Conservation (phyloP, 2,797 vertebrate species). For the Eremophila alpestris region DNA sequence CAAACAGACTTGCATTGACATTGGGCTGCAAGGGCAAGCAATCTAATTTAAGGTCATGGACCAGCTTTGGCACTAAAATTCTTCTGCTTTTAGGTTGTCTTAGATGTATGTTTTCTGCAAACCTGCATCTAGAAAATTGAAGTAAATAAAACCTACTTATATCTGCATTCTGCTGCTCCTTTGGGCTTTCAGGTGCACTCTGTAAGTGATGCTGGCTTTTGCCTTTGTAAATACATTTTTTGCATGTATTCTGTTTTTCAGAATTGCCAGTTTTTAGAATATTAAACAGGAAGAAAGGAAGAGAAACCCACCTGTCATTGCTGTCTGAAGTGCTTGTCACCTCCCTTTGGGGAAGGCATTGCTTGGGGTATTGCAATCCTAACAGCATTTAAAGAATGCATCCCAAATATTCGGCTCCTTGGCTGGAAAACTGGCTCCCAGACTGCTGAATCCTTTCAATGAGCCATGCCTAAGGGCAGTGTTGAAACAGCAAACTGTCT, state of each 20-base stretch:
- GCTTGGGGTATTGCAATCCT: neutral
- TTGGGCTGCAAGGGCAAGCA: neutral
- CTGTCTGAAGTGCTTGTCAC: neutral
- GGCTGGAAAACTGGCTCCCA: neutral
- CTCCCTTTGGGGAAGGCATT: neutral
- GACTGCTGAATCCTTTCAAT: neutral
- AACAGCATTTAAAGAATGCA: neutral
- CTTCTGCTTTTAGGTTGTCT: neutral
- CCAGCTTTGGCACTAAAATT: neutral
- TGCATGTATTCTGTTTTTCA: rapidly evolving
- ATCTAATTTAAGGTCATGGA: neutral
- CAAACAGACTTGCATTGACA: neutral
- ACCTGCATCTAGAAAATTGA: neutral
- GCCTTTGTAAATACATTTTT: neutral
- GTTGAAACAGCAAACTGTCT: neutral
- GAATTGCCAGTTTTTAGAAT: neutral
- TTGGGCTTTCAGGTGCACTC: neutral
- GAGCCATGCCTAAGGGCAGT: neutral
- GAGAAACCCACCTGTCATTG: neutral
- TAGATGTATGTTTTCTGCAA: neutral
- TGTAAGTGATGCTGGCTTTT: neutral
- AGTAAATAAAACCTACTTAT: neutral
- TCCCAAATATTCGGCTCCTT: neutral
- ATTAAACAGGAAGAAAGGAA: neutral
- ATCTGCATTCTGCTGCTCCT: neutral